Evolutionary conservation across 2,113 vertebrate genomes (phyloP), one percentile per base, ranked within the genome.

Genomic region (Rhinogobius similis): DNA sequence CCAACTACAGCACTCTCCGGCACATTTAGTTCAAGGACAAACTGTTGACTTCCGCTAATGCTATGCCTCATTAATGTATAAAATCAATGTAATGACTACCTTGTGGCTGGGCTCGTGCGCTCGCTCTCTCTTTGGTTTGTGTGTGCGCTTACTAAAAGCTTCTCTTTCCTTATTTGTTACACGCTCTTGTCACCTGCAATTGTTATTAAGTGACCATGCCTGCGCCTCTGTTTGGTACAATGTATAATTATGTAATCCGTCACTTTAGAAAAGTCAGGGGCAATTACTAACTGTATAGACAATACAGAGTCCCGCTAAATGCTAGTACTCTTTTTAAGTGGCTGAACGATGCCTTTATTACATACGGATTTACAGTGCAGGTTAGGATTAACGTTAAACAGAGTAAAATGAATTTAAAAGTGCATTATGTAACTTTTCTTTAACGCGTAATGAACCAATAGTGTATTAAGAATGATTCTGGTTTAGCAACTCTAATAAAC

Each of bases 231-330:
- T 76, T 79, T 77, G 26, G 38, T 65, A 18, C 26, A 55, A 75
- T 48, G 52, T 44, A 14, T 69, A 78, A 64, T 78, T 62, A 79
- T n/a, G 14, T 29, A 77, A 82, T 88, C 65, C 43, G 81, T 82
- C 69, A 73, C 81, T 79, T 61, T 10, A 41, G 11, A 29, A 73
- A 76, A 79, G 27, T 69, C 70, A 77, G 65, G 70, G 23, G 10
- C 53, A 77, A 58, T 68, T 32, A 56, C 65, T 69, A 43, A 56
- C 59, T 29, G 26, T 76, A 73, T 74, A 70, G 20, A n/a, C 29
- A 36, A 63, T 13, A 32, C 0, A 56, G 24, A 69, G 39, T 29
- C 27, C 64, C 20, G 53, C 62, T 48, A 68, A 48, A 62, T 70
- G 12, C 38, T 79, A 63, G 52, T 72, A 76, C 27, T 78, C 74